phyloP scores from a whole-genome alignment of 37 sponge, comb jelly and placozoan genomes.

The Crambe crambe region DNA sequence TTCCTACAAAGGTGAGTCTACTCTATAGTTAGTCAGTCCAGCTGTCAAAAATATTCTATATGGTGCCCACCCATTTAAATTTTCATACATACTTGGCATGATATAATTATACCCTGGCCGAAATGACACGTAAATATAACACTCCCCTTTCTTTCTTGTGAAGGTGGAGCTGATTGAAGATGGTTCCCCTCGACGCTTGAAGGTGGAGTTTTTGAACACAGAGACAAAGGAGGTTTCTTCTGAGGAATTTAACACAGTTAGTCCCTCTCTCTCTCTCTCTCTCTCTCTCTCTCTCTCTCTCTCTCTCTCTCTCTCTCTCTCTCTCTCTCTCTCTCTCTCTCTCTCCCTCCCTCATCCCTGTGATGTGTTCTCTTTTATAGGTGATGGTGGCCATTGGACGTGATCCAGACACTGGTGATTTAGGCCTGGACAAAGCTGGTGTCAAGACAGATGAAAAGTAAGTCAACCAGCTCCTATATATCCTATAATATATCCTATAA shows the following conservation, averaged over 20 bases:
- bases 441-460: slow-evolving; percentile 61
- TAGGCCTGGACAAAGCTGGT: slow-evolving; percentile 94
- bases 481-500: not conserved
- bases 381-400: slow-evolving; percentile 94
- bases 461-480: too few species aligned
- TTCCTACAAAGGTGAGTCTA: slow-evolving; percentile 74
- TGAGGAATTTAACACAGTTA: slow-evolving; percentile 85
- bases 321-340: too few species aligned
- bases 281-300: too few species aligned
- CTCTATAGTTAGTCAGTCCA: too few species aligned
- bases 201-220: slow-evolving; percentile 61
- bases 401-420: slow-evolving; percentile 69
- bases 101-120: too few species aligned
- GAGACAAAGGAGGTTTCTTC: slow-evolving; percentile 45
- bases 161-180: slow-evolving; percentile 58
- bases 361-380: not conserved
- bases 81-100: too few species aligned
- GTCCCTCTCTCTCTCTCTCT: too few species aligned
- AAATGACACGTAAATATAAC: too few species aligned
- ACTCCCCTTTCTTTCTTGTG: not conserved
- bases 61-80: too few species aligned
- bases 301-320: too few species aligned
- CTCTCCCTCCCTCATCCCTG: not conserved
- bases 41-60: not conserved
- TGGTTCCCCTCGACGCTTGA: slow-evolving; percentile 61